Conservation (phyloP, 2,113 vertebrate species). For the Dicerorhinus sumatrensis region DNA sequence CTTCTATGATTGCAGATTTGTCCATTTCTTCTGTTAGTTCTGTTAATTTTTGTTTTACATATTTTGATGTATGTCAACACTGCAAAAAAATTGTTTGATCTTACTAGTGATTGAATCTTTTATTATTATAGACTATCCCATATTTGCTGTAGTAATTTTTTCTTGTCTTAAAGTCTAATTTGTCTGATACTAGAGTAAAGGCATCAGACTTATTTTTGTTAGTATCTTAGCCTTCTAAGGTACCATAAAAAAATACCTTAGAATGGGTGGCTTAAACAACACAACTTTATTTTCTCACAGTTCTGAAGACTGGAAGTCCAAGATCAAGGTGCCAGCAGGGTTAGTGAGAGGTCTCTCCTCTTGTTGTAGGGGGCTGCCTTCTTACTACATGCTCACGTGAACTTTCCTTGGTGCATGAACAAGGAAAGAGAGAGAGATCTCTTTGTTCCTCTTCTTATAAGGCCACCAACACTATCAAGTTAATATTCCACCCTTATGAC, state of each 20-base stretch:
- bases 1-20: background rate
- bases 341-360: background rate
- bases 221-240: background rate
- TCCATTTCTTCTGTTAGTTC: background rate
- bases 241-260: background rate
- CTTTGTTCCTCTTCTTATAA: background rate
- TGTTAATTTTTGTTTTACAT: background rate
- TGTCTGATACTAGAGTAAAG: background rate
- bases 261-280: background rate
- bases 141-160: background rate
- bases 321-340: background rate
- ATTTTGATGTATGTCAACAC: background rate
- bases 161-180: background rate
- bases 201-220: background rate
- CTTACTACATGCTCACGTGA: background rate
- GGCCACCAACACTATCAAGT: background rate
- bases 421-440: too few relatives aligned
- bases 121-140: background rate
- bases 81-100: background rate
- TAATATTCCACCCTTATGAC: background rate
- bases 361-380: too few relatives aligned
- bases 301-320: background rate
- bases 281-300: background rate
- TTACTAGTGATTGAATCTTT: background rate
- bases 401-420: background rate